Base-by-base conservation (phyloP, 1,140 invertebrate genomes). In the Ceratosolen solmsi region DNA sequence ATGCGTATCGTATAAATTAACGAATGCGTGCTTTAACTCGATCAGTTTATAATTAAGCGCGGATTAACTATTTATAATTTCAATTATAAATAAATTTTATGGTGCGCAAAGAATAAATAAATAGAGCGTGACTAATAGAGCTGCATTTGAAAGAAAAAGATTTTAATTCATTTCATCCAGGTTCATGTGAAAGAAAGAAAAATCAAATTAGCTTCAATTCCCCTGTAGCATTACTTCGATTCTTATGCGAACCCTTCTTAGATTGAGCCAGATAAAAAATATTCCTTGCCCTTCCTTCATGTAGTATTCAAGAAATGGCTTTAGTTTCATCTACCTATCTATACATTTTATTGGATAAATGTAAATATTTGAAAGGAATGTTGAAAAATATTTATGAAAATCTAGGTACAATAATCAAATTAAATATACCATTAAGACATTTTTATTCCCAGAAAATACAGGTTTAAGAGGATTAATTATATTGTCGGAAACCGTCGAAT, bases 121-220 rank as follows among this genome's bases (percentile, higher is more conserved):
- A 27, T 11, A 17, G 33, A 75, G 22, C 25, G 56, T 22, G n/a
- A n/a, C n/a, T n/a, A n/a, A n/a, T n/a, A n/a, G n/a, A n/a, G 17
- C 63, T n/a, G 25, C 30, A 25, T 51, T 60, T 27, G 38, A 63
- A 65, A 54, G n/a, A n/a, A n/a, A n/a, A n/a, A 22, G 68, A 75
- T 81, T 81, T 81, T 75, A 81, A 81, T 81, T 81, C 75, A 81
- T 81, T 73, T 41, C 41, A 17, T 15, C 30, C 36, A 30, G 20
- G 38, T 41, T 22, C 15, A 11, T 33, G n/a, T 46, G 68, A 68
- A 49, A 56, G 65, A 70, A 54, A 72, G 72, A 81, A 81, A 81
- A 81, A 81, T 60, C 41, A 70, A 81, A 81, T 81, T 68, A 81
- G 49, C 72, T 75, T 68, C 25, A 46, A 75, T 56, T 75, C 74